phyloP scores from a whole-genome alignment of 2,113 vertebrate species.

The Cricetomys ansorgei region DNA sequence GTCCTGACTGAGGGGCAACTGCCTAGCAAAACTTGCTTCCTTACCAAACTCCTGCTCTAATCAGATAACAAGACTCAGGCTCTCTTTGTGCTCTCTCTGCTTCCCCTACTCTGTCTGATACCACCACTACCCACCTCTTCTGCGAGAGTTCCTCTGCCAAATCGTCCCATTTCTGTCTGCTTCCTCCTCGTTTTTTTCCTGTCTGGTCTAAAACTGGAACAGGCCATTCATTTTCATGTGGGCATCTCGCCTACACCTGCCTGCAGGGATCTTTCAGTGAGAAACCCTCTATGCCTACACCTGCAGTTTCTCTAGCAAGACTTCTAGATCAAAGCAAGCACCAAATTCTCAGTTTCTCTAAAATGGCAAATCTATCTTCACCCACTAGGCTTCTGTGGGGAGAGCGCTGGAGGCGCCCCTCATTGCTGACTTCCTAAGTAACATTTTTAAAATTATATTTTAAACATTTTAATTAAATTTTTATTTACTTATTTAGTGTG shows the following conservation, averaged over 20 bases:
- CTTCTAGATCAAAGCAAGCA: background rate
- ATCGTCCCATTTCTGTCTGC: background rate
- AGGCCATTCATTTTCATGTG: background rate
- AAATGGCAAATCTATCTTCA: background rate
- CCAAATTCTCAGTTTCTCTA: background rate
- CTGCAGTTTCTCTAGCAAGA: background rate
- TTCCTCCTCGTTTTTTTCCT: too few species aligned
- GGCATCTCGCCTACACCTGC: background rate
- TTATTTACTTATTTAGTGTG: background rate
- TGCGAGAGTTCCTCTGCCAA: background rate
- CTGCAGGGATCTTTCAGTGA: background rate
- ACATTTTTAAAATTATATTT: background rate
- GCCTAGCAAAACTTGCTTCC: background rate
- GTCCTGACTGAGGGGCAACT: background rate
- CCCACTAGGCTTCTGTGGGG: background rate
- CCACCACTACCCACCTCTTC: background rate
- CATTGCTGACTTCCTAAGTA: background rate
- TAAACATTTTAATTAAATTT: background rate
- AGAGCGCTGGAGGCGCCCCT: background rate
- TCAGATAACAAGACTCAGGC: background rate
- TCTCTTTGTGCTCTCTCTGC: background rate
- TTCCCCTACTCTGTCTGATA: background rate
- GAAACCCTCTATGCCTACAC: background rate
- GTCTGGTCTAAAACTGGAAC: background rate
- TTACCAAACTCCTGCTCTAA: background rate